Evolutionary conservation across 2,888 invertebrate genomes (phyloP).

Genomic region (Plebejus anna): DNA sequence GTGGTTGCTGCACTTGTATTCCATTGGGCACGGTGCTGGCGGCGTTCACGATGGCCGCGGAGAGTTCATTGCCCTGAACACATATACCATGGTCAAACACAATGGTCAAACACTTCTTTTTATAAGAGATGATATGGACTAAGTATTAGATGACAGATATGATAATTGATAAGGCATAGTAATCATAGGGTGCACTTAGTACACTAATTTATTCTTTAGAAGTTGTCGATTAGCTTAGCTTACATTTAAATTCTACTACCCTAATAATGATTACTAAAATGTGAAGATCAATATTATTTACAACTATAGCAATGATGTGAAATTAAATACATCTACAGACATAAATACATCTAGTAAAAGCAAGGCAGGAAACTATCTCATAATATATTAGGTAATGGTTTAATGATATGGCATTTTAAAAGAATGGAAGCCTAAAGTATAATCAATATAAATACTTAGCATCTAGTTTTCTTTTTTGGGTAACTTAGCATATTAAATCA

Average conservation of each 20-base stretch:
- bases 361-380: not conserved
- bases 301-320: not conserved
- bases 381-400: not conserved
- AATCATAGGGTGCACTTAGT: not conserved
- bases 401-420: not conserved
- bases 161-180: not conserved
- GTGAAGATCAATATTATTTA: not conserved
- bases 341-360: not conserved
- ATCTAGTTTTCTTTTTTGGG: not conserved
- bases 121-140: too few species aligned
- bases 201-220: not conserved
- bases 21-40: slow-evolving; percentile 69
- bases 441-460: not conserved
- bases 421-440: not conserved
- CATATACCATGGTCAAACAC: slow-evolving; percentile 4
- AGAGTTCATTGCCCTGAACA: slow-evolving; percentile 73
- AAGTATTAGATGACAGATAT: not conserved
- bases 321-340: not conserved
- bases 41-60: slow-evolving; percentile 75
- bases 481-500: not conserved
- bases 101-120: too few species aligned
- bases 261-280: not conserved
- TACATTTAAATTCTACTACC: not conserved
- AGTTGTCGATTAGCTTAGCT: not conserved
- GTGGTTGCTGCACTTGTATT: slow-evolving; percentile 74